Conservation (phyloP, 53 echinoderm and acorn worm genomes). For the Echinometra lucunter region DNA sequence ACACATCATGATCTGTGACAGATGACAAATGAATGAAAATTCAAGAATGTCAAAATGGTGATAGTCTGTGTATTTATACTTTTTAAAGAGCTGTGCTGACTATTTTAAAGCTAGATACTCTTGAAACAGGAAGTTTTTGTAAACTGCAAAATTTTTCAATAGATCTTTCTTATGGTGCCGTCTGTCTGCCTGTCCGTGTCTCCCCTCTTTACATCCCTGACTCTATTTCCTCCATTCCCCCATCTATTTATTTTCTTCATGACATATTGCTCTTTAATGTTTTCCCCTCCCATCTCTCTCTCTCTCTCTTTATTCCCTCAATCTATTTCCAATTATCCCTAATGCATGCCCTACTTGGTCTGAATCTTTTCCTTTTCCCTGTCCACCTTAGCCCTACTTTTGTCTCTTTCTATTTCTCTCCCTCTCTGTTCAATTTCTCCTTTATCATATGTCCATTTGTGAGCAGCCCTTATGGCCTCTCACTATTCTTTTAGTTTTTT, state of each 20-base stretch:
- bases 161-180: too few relatives aligned
- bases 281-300: background rate
- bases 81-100: background rate
- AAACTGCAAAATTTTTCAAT: too few relatives aligned
- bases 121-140: too few relatives aligned
- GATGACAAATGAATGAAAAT: conserved; percentile 42
- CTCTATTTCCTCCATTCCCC: background rate
- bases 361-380: background rate
- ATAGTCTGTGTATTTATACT: background rate
- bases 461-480: too few relatives aligned
- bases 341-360: too few relatives aligned
- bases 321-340: too few relatives aligned
- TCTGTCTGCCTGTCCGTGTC: background rate
- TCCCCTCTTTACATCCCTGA: background rate
- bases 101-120: too few relatives aligned
- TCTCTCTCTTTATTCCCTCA: background rate
- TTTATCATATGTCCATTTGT: too few relatives aligned
- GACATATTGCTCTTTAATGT: background rate
- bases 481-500: too few relatives aligned
- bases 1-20: conserved; percentile 17
- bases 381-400: background rate
- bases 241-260: background rate
- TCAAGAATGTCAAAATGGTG: background rate
- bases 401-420: background rate
- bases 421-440: background rate